Evolutionary conservation across 2,797 vertebrate genomes (phyloP).

Genomic region (Eupleurogrammus muticus): DNA sequence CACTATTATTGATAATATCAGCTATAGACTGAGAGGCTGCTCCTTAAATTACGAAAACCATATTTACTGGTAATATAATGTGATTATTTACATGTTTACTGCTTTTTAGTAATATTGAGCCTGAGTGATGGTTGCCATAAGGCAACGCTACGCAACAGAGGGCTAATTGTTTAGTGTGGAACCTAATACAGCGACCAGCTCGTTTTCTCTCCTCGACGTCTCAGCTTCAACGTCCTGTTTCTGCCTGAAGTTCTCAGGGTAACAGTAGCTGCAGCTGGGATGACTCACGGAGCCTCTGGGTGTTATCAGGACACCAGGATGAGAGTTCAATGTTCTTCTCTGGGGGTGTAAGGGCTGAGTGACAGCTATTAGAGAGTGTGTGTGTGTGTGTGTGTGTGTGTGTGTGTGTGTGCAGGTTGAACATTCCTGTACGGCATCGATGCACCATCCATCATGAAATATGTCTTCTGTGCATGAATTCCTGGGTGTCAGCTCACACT

Average conservation of each 20-base stretch:
- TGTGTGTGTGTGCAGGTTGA: slow-evolving; percentile 26
- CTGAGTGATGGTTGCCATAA: too few species aligned
- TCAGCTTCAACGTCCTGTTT: slow-evolving; percentile 50
- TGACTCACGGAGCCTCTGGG: slow-evolving; percentile 62
- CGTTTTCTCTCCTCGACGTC: slow-evolving; percentile 26
- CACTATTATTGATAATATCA: too few species aligned
- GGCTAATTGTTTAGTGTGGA: background rate
- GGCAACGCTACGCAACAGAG: too few species aligned
- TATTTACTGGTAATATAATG: too few species aligned
- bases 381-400: slow-evolving; percentile 43
- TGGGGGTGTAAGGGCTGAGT: slow-evolving; percentile 66
- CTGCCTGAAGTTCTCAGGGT: slow-evolving; percentile 51
- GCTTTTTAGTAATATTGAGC: too few species aligned
- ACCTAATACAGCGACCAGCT: slow-evolving; percentile 9
- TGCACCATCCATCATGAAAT: slow-evolving; percentile 67
- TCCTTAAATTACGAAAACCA: too few species aligned
- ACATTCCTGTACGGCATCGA: slow-evolving; percentile 46
- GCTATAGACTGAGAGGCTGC: too few species aligned
- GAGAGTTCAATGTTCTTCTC: slow-evolving; percentile 63
- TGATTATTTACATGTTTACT: too few species aligned
- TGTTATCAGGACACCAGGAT: slow-evolving; percentile 75
- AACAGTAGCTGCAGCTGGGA: slow-evolving; percentile 37
- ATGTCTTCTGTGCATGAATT: slow-evolving; percentile 59
- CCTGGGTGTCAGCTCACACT: slow-evolving; percentile 79
- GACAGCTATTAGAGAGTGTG: slow-evolving; percentile 76